Conservation (phyloP, 2,888 invertebrate species). For the Papilio gigon region DNA sequence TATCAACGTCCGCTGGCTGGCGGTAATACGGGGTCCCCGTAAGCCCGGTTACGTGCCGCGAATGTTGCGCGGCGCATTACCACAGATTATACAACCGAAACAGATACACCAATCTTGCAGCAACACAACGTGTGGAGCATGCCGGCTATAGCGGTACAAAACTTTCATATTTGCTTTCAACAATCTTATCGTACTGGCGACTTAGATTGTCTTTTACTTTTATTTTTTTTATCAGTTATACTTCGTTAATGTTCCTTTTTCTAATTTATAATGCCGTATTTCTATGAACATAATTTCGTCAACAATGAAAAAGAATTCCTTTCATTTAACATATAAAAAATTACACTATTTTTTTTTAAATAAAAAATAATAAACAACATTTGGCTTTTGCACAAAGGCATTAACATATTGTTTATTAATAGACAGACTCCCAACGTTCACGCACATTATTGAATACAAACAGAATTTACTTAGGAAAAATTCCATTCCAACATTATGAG, state of each 20-base stretch:
- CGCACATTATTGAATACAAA: conserved; percentile 4
- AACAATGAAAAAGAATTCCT: no score
- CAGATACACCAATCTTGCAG: conserved; percentile 33
- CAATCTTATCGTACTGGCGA: conserved; percentile 9
- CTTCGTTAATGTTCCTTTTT: not conserved
- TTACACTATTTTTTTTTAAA: no score
- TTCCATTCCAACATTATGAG: conserved; percentile 22
- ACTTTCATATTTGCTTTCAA: conserved; percentile 21
- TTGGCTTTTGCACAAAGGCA: no score
- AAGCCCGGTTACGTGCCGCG: conserved; percentile 44
- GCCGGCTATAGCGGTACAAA: conserved; percentile 13
- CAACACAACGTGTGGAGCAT: conserved; percentile 26
- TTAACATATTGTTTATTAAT: not conserved
- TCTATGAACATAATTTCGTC: no score
- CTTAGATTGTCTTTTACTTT: not conserved
- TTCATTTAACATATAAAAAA: no score
- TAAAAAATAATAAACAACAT: no score
- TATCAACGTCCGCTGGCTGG: conserved; percentile 17
- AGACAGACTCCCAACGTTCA: not conserved
- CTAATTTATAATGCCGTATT: not conserved
- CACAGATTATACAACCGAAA: conserved; percentile 41
- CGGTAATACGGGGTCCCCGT: conserved; percentile 39
- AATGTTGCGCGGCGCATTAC: conserved; percentile 43
- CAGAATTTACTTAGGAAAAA: conserved; percentile 19
- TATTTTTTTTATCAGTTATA: not conserved